phyloP scores from a whole-genome alignment of 2,888 invertebrate species.

The Lycocerus yunnanus region DNA sequence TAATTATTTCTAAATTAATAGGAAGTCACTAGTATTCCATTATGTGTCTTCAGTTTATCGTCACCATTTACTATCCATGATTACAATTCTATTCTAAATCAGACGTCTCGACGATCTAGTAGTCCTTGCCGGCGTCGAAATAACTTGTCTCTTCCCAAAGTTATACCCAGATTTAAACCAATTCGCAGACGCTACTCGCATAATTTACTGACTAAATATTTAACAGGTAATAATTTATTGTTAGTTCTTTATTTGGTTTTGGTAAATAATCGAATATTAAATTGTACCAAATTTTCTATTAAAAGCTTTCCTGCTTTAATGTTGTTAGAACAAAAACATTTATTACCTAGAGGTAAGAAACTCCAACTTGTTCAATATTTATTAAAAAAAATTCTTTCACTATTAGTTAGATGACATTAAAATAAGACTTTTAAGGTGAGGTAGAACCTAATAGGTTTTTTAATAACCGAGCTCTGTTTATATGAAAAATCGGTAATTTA shows the following conservation, averaged over 20 bases:
- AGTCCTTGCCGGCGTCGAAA: conserved; percentile 23
- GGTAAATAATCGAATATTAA: not conserved
- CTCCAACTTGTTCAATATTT: no score
- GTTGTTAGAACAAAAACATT: no score
- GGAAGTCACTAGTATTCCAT: conserved; percentile 10
- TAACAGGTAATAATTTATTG: conserved; percentile 21
- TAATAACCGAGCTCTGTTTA: no score
- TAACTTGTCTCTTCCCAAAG: conserved; percentile 15
- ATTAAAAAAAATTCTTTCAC: no score
- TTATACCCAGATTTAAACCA: conserved; percentile 20
- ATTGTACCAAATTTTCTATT: not conserved
- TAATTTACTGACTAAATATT: conserved; percentile 14
- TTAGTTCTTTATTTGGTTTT: not conserved
- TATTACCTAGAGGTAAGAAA: no score
- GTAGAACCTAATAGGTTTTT: no score
- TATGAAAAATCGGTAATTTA: no score
- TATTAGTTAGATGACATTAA: no score
- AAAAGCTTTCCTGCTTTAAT: not conserved
- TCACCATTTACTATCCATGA: conserved; percentile 20
- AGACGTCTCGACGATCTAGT: conserved; percentile 14
- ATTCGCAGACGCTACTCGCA: conserved; percentile 11
- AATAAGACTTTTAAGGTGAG: no score
- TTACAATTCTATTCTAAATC: conserved; percentile 1
- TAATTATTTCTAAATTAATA: conserved; percentile 5
- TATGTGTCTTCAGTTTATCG: conserved; percentile 28